Conservation (phyloP, 2,113 vertebrate genomes). For the Leptosomus discolor region DNA sequence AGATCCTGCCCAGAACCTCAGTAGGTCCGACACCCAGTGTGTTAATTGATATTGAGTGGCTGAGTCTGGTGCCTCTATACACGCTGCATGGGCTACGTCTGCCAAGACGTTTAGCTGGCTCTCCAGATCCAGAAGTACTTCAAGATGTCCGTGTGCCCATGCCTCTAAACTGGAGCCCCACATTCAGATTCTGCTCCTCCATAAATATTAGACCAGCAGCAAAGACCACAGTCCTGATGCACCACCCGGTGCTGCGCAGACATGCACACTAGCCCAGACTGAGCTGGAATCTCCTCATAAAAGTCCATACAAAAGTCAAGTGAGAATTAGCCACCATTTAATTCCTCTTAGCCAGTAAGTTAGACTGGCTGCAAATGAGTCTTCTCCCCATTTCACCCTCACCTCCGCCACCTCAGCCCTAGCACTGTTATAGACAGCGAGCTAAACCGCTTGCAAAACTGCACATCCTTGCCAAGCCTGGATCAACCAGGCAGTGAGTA, state of each 20-base stretch:
- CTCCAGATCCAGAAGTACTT: not conserved
- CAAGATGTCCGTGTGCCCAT: not conserved
- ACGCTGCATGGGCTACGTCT: accelerated
- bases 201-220: accelerated
- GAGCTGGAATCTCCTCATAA: accelerated
- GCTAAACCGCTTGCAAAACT: not conserved
- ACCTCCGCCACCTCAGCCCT: not conserved
- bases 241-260: accelerated
- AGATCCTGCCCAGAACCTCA: not conserved
- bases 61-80: not conserved
- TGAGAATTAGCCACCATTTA: not conserved
- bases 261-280: accelerated
- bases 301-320: not conserved
- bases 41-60: not conserved
- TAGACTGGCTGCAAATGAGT: not conserved
- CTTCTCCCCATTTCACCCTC: not conserved
- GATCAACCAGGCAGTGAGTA: not conserved
- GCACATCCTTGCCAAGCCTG: not conserved
- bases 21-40: not conserved
- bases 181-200: accelerated
- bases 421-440: not conserved
- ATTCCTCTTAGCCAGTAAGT: not conserved
- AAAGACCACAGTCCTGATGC: not conserved
- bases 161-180: not conserved
- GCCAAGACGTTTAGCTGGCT: accelerated